Percentiles rank a stretch among this genome's conserved stretches.
Conservation (phyloP, 1,140 invertebrate species). For the Anastrepha obliqua region DNA sequence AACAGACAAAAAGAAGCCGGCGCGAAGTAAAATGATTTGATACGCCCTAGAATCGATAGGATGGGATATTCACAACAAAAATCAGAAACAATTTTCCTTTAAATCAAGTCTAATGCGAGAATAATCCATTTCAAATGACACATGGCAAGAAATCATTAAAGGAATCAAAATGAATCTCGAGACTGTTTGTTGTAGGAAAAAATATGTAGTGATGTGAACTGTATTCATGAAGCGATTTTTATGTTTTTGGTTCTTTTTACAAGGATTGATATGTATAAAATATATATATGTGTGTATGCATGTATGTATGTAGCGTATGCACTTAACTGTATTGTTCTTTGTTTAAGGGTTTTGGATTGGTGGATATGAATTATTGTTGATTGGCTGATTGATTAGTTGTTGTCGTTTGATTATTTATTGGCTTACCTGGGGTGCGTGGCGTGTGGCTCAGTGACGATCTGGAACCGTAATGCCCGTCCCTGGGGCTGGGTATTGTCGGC, state of each 20-base stretch:
- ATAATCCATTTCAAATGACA: neutral
- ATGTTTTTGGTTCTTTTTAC: neutral
- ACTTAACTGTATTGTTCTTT: neutral
- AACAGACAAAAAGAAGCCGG: no score
- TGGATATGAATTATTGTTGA: constrained; percentile 39
- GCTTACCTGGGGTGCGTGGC: constrained; percentile 82
- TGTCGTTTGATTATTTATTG: constrained; percentile 50
- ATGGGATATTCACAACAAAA: neutral
- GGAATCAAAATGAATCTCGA: neutral
- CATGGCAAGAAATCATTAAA: neutral
- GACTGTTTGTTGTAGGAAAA: neutral
- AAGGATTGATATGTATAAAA: neutral
- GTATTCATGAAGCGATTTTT: constrained; percentile 6
- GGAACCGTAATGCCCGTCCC: constrained; percentile 78
- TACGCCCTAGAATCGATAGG: no score
- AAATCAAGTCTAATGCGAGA: neutral
- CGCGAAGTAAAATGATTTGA: no score
- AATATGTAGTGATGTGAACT: neutral
- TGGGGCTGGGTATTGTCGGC: constrained; percentile 88
- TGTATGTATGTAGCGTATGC: neutral
- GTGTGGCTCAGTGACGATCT: constrained; percentile 78
- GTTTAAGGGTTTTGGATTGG: constrained; percentile 31
- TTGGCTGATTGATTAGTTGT: constrained; percentile 34
- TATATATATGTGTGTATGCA: neutral
- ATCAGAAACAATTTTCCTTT: neutral